Evolutionary conservation across 2,888 invertebrate genomes (phyloP), one percentile per base, ranked within the genome.

Genomic region (Cyaniris semiargus): DNA sequence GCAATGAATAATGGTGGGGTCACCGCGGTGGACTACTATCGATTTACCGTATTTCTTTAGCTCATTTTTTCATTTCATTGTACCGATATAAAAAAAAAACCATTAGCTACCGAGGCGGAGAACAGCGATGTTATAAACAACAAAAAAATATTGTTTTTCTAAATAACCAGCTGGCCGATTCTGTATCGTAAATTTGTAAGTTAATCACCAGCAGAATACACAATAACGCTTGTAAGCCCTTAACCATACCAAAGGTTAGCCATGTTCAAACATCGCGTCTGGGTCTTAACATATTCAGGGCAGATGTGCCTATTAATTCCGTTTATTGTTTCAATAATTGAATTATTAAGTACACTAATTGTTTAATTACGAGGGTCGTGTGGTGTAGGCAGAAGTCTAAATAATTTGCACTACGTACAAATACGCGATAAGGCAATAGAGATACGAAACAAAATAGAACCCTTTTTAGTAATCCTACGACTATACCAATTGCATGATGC

Each of bases 301-400:
- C 72, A 72, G 72, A 72, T 72, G 72, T 72, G 44, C 34, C 38
- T 38, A 44, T 13, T 72, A 48, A 72, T 38, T 15, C 38, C 72
- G 21, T 38, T 38, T 72, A 21, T 38, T 72, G 44, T 38, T 44
- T 44, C 21, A 15, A 23, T 72, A 72, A 72, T 72, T 72, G 27
- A 66, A 66, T 66, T 66, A 31, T 66, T 27, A 66, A 31, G 66
- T 15, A 15, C 6, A 31, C 66, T 31, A 66, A 66, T 66, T 66
- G 66, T 31, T 18, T 15, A 31, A 66, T 66, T 27, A 27, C 27
- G 66, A 27, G 15, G 27, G 66, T 66, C 21, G 66, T 27, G 23
- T 60, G 13, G 58, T 21, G 58, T 18, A 44, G 18, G 18, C 53
- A 4, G 53, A 53, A 18, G 18, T 18, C 18, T 18, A 5, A 53